Evolutionary conservation across 2,888 invertebrate genomes (phyloP), one percentile per base, ranked within the genome.

Genomic region (Ellobium chinense): DNA sequence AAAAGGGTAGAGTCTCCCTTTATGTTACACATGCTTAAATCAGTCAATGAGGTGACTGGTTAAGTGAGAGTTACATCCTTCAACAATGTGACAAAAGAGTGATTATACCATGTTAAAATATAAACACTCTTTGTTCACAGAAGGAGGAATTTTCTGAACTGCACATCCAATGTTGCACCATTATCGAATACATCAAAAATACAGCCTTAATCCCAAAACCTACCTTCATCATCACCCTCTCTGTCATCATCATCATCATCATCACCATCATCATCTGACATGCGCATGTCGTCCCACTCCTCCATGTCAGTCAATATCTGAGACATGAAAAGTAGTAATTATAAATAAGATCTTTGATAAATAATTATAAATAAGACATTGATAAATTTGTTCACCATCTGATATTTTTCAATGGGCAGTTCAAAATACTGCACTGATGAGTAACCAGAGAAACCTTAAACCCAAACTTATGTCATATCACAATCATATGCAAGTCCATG

Each of bases 231-330:
- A 62, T 65, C 83, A 63, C 83, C 82, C 2, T 80, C 79, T 0
- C 95, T 96, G 86, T 96, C 96, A 37, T 96, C 96, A 74, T 96
- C 97, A 63, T 88, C 88, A 88, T 96, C 90, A 65, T 83, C 90
- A 77, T 84, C 88, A 5, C 87, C 88, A 75, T 96, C 97, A 2
- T 94, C 94, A 62, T 95, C 96, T 36, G 95, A 95, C 24, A 91
- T 90, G 82, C 89, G 84, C 86, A 90, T 80, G 82, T 90, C 84
- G 85, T 89, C 83, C 93, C 92, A 89, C 82, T 93, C 91, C 88
- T 91, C 91, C 85, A 90, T 87, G 60, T 92, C 92, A 68, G 91
- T 92, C 69, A 92, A 83, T 69, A 89, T 84, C 92, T 91, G 60
- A 24, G n/a, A n/a, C 7, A 60, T 21, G 27, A 24, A 60, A 27